Base-by-base conservation (phyloP, 2,797 vertebrate genomes). In the Champsocephalus gunnari region DNA sequence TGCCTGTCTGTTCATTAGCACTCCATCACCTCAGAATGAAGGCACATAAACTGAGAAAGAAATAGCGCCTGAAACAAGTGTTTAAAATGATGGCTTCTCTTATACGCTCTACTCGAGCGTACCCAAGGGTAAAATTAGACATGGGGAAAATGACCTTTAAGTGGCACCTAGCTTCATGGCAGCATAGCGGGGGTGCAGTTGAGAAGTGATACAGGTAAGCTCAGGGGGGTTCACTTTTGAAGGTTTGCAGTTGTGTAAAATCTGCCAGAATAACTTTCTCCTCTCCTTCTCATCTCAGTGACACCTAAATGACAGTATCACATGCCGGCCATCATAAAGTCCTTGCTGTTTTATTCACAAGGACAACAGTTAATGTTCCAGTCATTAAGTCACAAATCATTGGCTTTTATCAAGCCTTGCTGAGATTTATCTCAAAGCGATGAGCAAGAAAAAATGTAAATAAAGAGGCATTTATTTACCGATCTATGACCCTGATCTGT, bases 101-200 rank as follows among this genome's bases (percentile, higher is more conserved):
- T 89, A 91, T 90, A 85, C 84, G 82, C 91, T 93, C 89, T 88
- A 92, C 89, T 93, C 85, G 71, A 93, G 92, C 75, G 89, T 87
- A 94, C 92, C 92, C 94, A 93, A 92, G 92, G 92, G 93, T 94
- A 94, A 95, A 95, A 95, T 95, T 94, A 95, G 90, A 94, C 91
- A 88, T 85, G 84, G 84, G 87, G 89, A 89, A 93, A 94, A 94
- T 92, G 92, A 93, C 92, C 92, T 90, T 90, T 91, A 93, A 93
- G 89, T 88, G 87, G 77, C 45, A 79, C 79, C 83, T 65, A 66
- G 88, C 84, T 90, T 90, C 87, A 73, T 80, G 81, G 86, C 71
- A 71, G 88, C 75, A 55, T 88, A 74, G 90, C 75, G 59, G 91
- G 92, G 85, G 82, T 84, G 88, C 83, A 84, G 80, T 88, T 84